A percentile compares a stretch with the other conserved stretches of the same genome.
phyloP scores from a whole-genome alignment of 2,113 vertebrate species.

The Hyaena hyaena region DNA sequence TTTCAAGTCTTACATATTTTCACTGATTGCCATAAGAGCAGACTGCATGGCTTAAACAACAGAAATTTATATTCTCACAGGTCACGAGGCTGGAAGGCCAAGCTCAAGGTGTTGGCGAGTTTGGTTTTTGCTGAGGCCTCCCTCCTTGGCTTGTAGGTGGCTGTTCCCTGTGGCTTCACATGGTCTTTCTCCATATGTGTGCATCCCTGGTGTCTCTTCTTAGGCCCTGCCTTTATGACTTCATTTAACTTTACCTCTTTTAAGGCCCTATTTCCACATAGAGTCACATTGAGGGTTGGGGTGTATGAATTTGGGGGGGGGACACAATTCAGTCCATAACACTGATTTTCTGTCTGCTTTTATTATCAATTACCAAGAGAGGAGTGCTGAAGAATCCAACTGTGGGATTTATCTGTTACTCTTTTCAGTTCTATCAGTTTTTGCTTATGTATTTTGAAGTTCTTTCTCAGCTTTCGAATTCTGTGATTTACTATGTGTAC shows the following conservation, averaged over 20 bases:
- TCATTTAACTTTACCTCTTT: not conserved
- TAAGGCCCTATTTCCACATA: not conserved
- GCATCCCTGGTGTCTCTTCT: not conserved
- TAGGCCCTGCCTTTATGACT: not conserved
- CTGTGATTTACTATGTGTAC: not conserved
- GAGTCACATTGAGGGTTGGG: not conserved
- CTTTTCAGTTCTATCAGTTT: not conserved
- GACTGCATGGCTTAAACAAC: not conserved
- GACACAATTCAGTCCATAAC: not conserved
- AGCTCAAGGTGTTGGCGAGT: not conserved
- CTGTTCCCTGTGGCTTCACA: not conserved
- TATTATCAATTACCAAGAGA: not conserved
- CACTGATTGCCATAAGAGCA: not conserved
- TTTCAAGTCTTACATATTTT: not conserved
- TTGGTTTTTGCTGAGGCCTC: not conserved
- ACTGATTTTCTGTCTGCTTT: not conserved
- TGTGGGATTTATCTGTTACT: not conserved
- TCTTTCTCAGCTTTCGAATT: slow-evolving; percentile 10
- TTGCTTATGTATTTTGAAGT: not conserved
- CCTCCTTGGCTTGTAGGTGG: not conserved
- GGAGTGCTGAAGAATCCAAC: not conserved
- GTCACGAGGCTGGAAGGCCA: not conserved
- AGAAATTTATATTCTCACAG: not conserved
- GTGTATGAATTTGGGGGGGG: not conserved
- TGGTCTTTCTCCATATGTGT: not conserved